phyloP scores from a whole-genome alignment of 53 echinoderm and acorn worm genomes.

The Antedon mediterranea region DNA sequence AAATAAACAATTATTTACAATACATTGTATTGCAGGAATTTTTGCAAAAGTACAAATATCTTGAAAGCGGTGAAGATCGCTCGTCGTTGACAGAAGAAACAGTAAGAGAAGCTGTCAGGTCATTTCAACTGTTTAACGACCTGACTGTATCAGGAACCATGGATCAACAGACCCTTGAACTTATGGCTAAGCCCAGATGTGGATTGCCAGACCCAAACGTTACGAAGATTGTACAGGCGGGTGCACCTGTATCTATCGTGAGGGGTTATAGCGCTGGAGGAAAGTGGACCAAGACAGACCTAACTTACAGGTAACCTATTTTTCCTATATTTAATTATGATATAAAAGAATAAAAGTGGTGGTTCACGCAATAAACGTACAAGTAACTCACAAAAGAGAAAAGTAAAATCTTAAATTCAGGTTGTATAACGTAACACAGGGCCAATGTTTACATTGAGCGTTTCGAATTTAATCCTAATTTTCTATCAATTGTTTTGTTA shows the following conservation, averaged over 20 bases:
- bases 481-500: too few species aligned
- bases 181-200: neutral
- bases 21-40: neutral
- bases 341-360: too few species aligned
- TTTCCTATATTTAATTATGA: too few species aligned
- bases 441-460: too few species aligned
- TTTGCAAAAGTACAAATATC: neutral
- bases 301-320: neutral
- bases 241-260: neutral
- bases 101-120: neutral
- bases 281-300: neutral
- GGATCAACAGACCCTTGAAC: neutral
- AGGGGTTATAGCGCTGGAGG: neutral
- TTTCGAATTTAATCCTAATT: too few species aligned
- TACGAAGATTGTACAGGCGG: neutral
- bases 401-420: too few species aligned
- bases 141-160: neutral
- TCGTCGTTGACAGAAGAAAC: neutral
- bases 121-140: neutral
- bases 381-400: too few species aligned
- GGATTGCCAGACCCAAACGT: neutral
- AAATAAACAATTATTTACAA: too few species aligned
- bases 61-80: neutral
- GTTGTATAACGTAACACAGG: too few species aligned
- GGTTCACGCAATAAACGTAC: too few species aligned